These are phyloP conservation scores for Agriotes lineatus DNA, from an alignment of 2,888 invertebrate species.

Conservation along the genomic window DNA sequence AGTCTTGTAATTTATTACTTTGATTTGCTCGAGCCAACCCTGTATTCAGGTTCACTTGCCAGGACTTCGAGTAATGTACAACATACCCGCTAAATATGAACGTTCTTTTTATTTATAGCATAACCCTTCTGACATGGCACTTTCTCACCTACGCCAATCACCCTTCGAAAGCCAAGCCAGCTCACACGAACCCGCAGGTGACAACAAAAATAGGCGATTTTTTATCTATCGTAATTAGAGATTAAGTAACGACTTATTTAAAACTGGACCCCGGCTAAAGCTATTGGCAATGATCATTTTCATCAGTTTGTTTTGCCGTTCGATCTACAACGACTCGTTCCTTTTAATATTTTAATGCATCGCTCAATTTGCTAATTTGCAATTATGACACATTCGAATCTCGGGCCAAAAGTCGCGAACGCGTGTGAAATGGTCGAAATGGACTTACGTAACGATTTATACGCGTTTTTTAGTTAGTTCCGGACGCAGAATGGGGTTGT, in stretches of 20 bases:
- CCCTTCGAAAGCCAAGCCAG: no score
- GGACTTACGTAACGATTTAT: neutral
- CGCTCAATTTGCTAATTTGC: constrained; percentile 14
- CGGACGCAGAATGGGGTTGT: constrained; percentile 74
- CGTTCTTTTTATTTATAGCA: no score
- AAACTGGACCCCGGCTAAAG: constrained; percentile 51
- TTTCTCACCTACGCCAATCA: no score
- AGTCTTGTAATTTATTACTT: no score
- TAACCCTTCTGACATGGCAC: no score
- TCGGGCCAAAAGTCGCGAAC: constrained; percentile 28
- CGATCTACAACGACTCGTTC: constrained; percentile 45
- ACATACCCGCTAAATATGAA: no score
- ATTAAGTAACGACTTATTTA: constrained; percentile 54
- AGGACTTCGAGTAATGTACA: no score
- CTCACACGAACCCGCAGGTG: neutral
- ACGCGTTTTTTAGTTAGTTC: neutral
- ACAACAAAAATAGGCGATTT: constrained; percentile 1
- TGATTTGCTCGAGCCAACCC: no score
- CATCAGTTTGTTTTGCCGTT: constrained; percentile 43
- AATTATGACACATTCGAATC: constrained; percentile 27
- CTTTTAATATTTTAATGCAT: constrained; percentile 28
- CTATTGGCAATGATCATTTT: constrained; percentile 44
- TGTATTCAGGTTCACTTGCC: no score
- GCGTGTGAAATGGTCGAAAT: constrained; percentile 26
- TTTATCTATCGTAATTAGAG: constrained; percentile 38